phyloP scores from a whole-genome alignment of 2,113 vertebrate species.

The Scopus umbretta region DNA sequence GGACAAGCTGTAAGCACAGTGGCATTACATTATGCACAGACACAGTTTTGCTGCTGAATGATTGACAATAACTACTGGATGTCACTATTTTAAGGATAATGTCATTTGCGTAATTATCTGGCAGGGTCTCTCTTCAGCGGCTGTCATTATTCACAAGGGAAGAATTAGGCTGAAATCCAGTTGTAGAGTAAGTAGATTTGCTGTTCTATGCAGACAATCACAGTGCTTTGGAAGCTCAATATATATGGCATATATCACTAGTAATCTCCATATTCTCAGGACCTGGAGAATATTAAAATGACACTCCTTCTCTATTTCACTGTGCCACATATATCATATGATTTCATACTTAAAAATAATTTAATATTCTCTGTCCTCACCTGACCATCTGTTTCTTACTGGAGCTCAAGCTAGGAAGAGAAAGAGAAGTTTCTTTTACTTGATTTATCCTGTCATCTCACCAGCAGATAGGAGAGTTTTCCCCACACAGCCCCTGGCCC shows the following conservation, averaged over 20 bases:
- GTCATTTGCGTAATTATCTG: not conserved
- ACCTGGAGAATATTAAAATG: not conserved
- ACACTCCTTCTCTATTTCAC: not conserved
- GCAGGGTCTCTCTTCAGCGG: not conserved
- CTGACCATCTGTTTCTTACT: not conserved
- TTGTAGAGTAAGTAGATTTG: not conserved
- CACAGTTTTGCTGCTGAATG: not conserved
- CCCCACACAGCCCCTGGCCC: fast-evolving
- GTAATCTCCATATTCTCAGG: not conserved
- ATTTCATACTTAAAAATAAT: conserved; percentile 1
- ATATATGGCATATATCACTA: not conserved
- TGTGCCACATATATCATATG: not conserved
- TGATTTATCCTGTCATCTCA: not conserved
- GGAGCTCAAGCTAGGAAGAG: not conserved
- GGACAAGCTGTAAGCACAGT: not conserved
- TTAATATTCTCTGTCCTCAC: not conserved
- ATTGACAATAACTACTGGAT: conserved; percentile 43
- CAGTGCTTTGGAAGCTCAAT: not conserved
- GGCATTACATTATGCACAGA: not conserved
- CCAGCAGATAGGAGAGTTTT: not conserved
- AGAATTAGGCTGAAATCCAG: conserved; percentile 19
- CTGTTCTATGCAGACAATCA: not conserved
- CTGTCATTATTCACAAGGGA: conserved; percentile 11
- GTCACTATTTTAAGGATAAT: conserved; percentile 35
- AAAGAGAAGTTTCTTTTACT: not conserved